phyloP scores from a whole-genome alignment of 2,113 vertebrate genomes.

The Phylloscopus trochiloides region DNA sequence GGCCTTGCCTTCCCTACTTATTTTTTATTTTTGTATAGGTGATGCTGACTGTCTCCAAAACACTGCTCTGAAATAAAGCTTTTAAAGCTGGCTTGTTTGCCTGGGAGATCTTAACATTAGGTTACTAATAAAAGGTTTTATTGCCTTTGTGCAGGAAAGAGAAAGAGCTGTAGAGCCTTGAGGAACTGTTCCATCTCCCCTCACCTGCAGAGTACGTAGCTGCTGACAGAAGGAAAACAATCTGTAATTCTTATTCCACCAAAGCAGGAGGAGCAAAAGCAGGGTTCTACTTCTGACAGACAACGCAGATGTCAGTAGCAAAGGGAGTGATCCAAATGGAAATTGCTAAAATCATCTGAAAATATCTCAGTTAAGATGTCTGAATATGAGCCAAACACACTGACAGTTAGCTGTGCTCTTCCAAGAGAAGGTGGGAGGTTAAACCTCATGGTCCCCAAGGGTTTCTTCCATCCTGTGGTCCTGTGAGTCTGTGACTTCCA shows the following conservation, averaged over 20 bases:
- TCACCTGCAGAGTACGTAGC: neutral
- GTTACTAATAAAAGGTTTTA: neutral
- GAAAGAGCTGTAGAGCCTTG: neutral
- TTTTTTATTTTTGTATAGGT: neutral
- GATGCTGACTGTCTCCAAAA: neutral
- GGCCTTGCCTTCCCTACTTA: neutral
- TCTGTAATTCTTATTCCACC: neutral
- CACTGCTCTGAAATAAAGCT: neutral
- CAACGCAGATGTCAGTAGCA: neutral
- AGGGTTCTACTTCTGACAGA: neutral
- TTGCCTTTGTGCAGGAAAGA: neutral
- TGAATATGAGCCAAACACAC: neutral
- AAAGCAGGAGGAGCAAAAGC: neutral
- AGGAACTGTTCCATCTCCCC: neutral
- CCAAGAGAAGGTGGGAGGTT: neutral
- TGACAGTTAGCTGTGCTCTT: neutral
- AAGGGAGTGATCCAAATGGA: neutral
- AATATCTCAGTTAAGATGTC: neutral
- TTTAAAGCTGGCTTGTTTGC: neutral
- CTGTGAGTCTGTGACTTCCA: neutral
- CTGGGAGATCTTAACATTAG: neutral
- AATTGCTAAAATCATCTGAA: neutral
- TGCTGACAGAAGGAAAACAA: neutral
- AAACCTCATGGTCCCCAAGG: neutral
- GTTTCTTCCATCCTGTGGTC: neutral